Evolutionary conservation across 2,113 vertebrate genomes (phyloP), one percentile per base, ranked within the genome.

Genomic region (Ardeotis arabs): DNA sequence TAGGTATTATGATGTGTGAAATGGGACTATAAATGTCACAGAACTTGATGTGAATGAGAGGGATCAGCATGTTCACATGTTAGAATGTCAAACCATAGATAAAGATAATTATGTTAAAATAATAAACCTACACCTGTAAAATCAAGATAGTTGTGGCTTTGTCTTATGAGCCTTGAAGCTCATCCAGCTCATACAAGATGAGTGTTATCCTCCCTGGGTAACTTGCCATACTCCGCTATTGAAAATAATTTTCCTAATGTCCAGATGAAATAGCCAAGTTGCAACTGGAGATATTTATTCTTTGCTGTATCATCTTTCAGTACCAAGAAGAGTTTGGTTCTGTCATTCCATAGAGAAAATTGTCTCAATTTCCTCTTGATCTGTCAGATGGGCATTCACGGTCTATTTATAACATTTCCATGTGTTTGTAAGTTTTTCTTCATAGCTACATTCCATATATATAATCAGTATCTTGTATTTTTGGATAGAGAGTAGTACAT

Each of bases 321-420:
- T 47, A 56, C 2, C 5, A 60, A 82, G 60, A 82, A 70, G 16
- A 52, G 7, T 52, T 47, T 80, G 17, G 37, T 63, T 90, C 12
- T 1, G 0, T 58, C 18, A 62, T 49, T 56, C 17, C 31, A 1
- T 2, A 58, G 0, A 0, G 33, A 89, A 83, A 83, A 83, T 70
- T 67, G 4, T 62, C 29, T 66, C 4, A 0, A 37, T 17, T 22
- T 56, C 33, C 23, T 89, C 37, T 67, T 91, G 52, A 63, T 7
- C 4, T 16, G 24, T 1, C 2, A 63, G 19, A 68, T 52, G 8
- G 58, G 23, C 23, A 58, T n/a, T 4, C 29, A 28, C 22, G 5
- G 15, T 19, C 25, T 56, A 37, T 66, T 53, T 83, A 27, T 20
- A 77, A 45, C 9, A 73, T 47, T 55, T 78, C 21, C 53, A 41